Percentiles rank a stretch among this genome's conserved stretches.
phyloP scores from a whole-genome alignment of 2,113 vertebrate species.

The Tupaia tana region DNA sequence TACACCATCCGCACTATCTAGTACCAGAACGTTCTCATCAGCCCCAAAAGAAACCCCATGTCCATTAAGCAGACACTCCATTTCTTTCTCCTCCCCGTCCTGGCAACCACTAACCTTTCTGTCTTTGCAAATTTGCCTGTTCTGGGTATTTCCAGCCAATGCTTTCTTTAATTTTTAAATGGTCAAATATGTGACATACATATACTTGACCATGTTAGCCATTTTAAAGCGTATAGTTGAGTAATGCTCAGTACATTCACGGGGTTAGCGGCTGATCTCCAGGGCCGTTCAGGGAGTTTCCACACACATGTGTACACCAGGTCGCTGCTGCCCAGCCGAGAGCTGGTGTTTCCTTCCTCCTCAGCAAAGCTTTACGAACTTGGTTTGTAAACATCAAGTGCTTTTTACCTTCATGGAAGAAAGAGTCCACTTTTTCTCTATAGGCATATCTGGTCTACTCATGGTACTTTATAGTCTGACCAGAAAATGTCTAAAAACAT shows the following conservation, averaged over 20 bases:
- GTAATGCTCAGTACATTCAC: fast-evolving
- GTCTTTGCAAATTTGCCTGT: background rate
- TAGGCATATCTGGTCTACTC: background rate
- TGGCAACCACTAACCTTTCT: background rate
- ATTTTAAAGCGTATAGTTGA: fast-evolving
- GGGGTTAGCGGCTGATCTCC: fast-evolving
- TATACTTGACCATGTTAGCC: fast-evolving
- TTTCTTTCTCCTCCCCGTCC: fast-evolving
- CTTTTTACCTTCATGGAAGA: background rate
- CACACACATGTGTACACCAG: fast-evolving
- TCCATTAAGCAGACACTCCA: fast-evolving
- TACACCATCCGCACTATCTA: fast-evolving
- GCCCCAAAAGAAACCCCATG: background rate
- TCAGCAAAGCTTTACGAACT: too few relatives aligned
- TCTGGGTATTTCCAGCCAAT: background rate
- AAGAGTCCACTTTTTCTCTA: background rate
- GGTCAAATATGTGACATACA: background rate
- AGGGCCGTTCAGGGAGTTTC: fast-evolving
- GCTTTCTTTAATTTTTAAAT: background rate
- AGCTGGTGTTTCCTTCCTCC: fast-evolving
- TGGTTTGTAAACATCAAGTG: background rate
- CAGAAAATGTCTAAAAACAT: background rate
- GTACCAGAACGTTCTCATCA: background rate
- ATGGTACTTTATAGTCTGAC: background rate
- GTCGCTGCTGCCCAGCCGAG: fast-evolving